Percentiles rank a stretch among this genome's conserved stretches.
phyloP scores from a whole-genome alignment of 2,888 invertebrate species.

The Acanthosepion lycidas region DNA sequence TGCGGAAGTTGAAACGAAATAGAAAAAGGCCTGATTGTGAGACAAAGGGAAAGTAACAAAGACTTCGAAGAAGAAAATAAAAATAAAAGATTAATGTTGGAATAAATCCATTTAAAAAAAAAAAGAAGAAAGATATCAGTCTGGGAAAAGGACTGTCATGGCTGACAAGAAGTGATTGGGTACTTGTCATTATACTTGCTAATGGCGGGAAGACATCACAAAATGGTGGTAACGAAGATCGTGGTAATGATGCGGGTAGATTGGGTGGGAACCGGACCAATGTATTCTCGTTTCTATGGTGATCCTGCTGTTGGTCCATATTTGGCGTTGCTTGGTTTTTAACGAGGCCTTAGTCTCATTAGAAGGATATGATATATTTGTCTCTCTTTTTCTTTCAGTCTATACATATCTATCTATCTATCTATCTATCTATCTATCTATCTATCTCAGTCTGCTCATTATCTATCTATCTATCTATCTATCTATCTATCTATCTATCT shows the following conservation, averaged over 20 bases:
- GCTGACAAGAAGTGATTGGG: neutral
- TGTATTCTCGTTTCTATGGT: neutral
- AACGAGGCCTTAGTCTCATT: neutral
- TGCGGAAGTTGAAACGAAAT: too few species aligned
- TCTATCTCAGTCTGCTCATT: too few species aligned
- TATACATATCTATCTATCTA: neutral
- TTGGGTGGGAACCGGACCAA: neutral
- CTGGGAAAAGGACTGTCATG: neutral
- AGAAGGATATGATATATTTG: neutral
- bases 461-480: too few species aligned
- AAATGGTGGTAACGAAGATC: neutral
- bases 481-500: too few species aligned
- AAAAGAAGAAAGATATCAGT: neutral
- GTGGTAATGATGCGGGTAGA: neutral
- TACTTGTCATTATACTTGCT: neutral
- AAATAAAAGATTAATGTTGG: neutral
- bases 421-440: too few species aligned
- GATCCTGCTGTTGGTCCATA: neutral
- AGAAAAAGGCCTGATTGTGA: too few species aligned
- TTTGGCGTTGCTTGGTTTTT: neutral
- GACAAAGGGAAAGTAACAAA: too few species aligned
- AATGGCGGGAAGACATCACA: neutral
- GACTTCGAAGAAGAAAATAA: too few species aligned
- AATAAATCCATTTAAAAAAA: neutral
- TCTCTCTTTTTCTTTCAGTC: neutral